Conservation (phyloP, 2,888 invertebrate species). For the Nomada fucata region DNA sequence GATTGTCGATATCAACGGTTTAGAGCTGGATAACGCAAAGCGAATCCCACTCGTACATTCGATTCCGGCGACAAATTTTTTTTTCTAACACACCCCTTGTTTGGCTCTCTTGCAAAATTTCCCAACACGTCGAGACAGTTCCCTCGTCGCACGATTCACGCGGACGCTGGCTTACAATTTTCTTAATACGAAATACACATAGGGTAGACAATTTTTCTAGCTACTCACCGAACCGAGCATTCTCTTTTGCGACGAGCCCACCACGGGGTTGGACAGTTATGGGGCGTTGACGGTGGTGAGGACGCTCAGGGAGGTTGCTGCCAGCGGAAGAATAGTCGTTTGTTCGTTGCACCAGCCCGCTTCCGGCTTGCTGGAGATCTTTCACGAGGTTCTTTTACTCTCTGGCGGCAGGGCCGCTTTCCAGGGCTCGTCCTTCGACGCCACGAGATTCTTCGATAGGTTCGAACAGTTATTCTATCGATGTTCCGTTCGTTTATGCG, state of each 20-base stretch:
- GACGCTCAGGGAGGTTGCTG: constrained; percentile 88
- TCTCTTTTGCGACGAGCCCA: constrained; percentile 97
- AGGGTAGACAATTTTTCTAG: constrained; percentile 83
- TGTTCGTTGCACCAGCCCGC: constrained; percentile 97
- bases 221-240: constrained; percentile 94
- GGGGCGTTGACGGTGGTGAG: constrained; percentile 93
- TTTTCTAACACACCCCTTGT: too few species aligned
- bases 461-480: constrained; percentile 72
- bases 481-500: background rate
- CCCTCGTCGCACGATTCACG: too few species aligned
- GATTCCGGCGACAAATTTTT: too few species aligned
- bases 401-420: constrained; percentile 92
- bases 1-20: too few species aligned
- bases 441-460: constrained; percentile 89
- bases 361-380: constrained; percentile 93
- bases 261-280: constrained; percentile 95
- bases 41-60: too few species aligned
- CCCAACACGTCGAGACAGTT: too few species aligned
- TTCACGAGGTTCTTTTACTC: constrained; percentile 91
- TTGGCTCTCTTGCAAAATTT: too few species aligned
- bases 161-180: constrained; percentile 18
- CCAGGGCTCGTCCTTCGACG: constrained; percentile 90
- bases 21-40: too few species aligned
- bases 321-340: constrained; percentile 91
- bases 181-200: constrained; percentile 14